These are phyloP conservation scores for Pilophorus perplexus DNA, from an alignment of 2,888 invertebrate genomes.

Conservation along the genomic window DNA sequence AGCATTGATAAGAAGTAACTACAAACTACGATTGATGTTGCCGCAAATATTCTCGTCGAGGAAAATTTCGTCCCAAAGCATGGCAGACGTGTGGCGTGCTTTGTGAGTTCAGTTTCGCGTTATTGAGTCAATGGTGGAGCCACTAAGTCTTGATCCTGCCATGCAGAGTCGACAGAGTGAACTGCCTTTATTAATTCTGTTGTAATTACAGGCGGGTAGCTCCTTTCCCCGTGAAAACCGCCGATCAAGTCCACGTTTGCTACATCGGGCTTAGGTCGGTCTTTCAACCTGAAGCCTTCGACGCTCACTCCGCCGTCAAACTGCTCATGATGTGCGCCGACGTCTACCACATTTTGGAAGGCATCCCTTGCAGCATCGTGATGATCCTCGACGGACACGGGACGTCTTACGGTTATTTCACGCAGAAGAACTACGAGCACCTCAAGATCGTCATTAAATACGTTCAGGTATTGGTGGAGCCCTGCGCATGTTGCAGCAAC, in stretches of 20 bases:
- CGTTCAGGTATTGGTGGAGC: conserved; percentile 29
- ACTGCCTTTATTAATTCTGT: too few relatives aligned
- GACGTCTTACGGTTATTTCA: conserved; percentile 2
- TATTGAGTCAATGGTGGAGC: too few relatives aligned
- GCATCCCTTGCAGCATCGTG: conserved; percentile 7
- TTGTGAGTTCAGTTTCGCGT: too few relatives aligned
- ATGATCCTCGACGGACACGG: conserved; percentile 6
- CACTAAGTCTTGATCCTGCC: too few relatives aligned
- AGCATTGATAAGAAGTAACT: conserved; percentile 17
- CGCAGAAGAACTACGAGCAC: conserved; percentile 9
- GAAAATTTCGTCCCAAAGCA: not conserved
- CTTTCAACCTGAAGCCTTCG: not conserved
- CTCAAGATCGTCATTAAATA: conserved; percentile 26
- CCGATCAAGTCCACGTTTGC: not conserved
- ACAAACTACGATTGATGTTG: conserved; percentile 6
- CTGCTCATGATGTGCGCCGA: conserved; percentile 29
- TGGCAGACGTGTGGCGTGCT: conserved; percentile 12
- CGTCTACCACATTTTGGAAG: conserved; percentile 32
- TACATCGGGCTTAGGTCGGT: conserved; percentile 5
- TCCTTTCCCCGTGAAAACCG: conserved; percentile 7
- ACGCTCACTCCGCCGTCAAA: conserved; percentile 1
- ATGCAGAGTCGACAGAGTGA: too few relatives aligned
- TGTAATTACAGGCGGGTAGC: conserved; percentile 16
- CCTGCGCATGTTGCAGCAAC: too few relatives aligned
- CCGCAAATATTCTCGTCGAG: conserved; percentile 15